Evolutionary conservation across 2,888 invertebrate species (phyloP).

Genomic region (Xestia xanthographa): DNA sequence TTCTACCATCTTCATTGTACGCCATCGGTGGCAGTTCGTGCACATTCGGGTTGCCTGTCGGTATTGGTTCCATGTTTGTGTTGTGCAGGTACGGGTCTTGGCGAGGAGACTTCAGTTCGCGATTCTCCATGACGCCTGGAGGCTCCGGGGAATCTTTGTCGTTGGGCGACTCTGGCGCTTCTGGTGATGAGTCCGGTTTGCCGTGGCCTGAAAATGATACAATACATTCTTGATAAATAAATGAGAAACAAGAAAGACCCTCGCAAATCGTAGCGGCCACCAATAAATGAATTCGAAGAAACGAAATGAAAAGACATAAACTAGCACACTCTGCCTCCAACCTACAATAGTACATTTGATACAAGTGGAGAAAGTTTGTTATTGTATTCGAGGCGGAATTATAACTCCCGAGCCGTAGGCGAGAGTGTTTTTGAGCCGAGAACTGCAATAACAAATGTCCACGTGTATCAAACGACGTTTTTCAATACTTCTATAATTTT

Average conservation of each 20-base stretch:
- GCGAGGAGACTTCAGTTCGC: constrained; percentile 82
- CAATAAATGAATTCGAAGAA: background rate
- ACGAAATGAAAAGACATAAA: background rate
- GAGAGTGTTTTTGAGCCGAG: too few species aligned
- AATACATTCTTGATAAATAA: background rate
- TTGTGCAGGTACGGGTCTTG: constrained; percentile 83
- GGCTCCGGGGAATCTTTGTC: constrained; percentile 86
- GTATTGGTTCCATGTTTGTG: constrained; percentile 76
- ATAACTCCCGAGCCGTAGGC: too few species aligned
- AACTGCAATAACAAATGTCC: too few species aligned
- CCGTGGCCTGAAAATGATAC: constrained; percentile 78
- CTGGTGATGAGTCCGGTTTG: constrained; percentile 87
- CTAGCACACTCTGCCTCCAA: background rate
- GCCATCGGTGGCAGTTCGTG: constrained; percentile 81
- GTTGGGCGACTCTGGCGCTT: constrained; percentile 83
- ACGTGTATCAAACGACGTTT: too few species aligned
- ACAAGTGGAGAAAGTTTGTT: too few species aligned
- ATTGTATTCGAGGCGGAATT: too few species aligned
- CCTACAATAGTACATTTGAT: too few species aligned
- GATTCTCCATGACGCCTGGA: constrained; percentile 75
- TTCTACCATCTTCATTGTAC: constrained; percentile 82
- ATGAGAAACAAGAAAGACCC: too few species aligned
- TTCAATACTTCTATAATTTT: too few species aligned
- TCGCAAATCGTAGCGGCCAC: background rate
- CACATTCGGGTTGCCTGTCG: constrained; percentile 68